Evolutionary conservation across 2,113 vertebrate species (phyloP).

Genomic region (Brevimyrus niger): DNA sequence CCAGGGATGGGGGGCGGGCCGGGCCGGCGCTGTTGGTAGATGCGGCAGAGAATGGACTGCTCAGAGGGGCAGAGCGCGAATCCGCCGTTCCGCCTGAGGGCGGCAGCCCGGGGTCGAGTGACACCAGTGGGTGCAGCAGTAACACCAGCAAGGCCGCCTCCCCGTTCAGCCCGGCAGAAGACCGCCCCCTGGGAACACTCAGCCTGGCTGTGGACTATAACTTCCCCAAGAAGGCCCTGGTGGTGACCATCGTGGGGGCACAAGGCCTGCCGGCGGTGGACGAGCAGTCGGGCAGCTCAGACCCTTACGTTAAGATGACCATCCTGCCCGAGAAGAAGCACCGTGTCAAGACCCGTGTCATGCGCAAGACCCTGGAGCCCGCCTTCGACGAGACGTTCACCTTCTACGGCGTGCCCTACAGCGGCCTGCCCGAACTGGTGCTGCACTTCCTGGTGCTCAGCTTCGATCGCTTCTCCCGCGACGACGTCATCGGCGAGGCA

Average conservation of each 20-base stretch:
- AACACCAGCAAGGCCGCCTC: slow-evolving; percentile 63
- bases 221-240: slow-evolving; percentile 79
- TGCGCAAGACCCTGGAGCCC: slow-evolving; percentile 73
- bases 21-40: slow-evolving; percentile 39
- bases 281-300: slow-evolving; percentile 67
- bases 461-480: slow-evolving; percentile 80
- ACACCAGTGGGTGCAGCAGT: slow-evolving; percentile 47
- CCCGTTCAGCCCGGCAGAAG: slow-evolving; percentile 52
- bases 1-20: background rate
- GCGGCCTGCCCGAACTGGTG: slow-evolving; percentile 71
- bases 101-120: slow-evolving; percentile 64
- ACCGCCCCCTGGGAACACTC: slow-evolving; percentile 59
- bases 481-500: slow-evolving; percentile 77
- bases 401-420: slow-evolving; percentile 73
- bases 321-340: slow-evolving; percentile 82
- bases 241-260: slow-evolving; percentile 75
- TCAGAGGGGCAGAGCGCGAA: slow-evolving; percentile 50
- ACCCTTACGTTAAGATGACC: slow-evolving; percentile 84
- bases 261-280: slow-evolving; percentile 73
- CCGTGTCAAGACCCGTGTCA: slow-evolving; percentile 74
- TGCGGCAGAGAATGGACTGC: slow-evolving; percentile 54
- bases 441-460: slow-evolving; percentile 79
- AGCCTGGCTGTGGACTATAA: slow-evolving; percentile 78
- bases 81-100: slow-evolving; percentile 62
- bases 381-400: slow-evolving; percentile 82